These are phyloP conservation scores for Drosophila vallismaia DNA, from an alignment of 2,888 invertebrate species.

Conservation along the genomic window DNA sequence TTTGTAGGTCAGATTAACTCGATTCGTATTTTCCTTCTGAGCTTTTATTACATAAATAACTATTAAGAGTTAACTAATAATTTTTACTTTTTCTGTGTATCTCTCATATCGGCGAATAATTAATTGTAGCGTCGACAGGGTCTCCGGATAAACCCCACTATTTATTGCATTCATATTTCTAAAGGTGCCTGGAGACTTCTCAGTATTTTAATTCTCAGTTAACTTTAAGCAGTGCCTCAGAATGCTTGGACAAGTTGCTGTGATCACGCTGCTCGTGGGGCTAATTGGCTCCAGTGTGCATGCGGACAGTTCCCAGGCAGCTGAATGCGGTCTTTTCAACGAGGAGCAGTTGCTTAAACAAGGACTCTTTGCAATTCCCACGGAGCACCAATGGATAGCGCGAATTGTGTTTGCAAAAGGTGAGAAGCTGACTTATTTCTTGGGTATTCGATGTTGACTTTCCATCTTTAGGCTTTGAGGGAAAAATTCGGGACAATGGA, in stretches of 20 bases:
- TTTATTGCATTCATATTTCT: not conserved
- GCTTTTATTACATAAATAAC: not conserved
- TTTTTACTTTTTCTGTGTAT: not conserved
- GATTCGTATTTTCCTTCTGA: no score
- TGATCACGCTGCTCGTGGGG: slow-evolving; percentile 31
- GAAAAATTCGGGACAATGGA: slow-evolving; percentile 39
- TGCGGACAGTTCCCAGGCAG: slow-evolving; percentile 21
- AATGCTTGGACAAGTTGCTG: slow-evolving; percentile 50
- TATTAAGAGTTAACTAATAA: not conserved
- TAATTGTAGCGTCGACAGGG: not conserved
- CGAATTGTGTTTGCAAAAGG: slow-evolving; percentile 54
- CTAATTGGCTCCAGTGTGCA: slow-evolving; percentile 9
- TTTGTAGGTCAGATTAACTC: no score
- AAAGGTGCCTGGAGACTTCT: not conserved
- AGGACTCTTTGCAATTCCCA: slow-evolving; percentile 44
- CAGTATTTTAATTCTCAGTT: slow-evolving; percentile 45
- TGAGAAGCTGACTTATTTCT: slow-evolving; percentile 9
- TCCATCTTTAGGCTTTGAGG: slow-evolving; percentile 42
- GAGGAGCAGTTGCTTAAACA: slow-evolving; percentile 44
- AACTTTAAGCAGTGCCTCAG: slow-evolving; percentile 31
- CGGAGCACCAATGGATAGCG: slow-evolving; percentile 65
- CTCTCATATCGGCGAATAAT: not conserved
- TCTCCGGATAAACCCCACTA: slow-evolving; percentile 32
- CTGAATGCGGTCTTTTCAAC: slow-evolving; percentile 40
- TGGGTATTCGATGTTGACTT: no score